A percentile compares a stretch with the other conserved stretches of the same genome.
Evolutionary conservation across 2,113 vertebrate genomes (phyloP).

Genomic region (Odocoileus virginianus): DNA sequence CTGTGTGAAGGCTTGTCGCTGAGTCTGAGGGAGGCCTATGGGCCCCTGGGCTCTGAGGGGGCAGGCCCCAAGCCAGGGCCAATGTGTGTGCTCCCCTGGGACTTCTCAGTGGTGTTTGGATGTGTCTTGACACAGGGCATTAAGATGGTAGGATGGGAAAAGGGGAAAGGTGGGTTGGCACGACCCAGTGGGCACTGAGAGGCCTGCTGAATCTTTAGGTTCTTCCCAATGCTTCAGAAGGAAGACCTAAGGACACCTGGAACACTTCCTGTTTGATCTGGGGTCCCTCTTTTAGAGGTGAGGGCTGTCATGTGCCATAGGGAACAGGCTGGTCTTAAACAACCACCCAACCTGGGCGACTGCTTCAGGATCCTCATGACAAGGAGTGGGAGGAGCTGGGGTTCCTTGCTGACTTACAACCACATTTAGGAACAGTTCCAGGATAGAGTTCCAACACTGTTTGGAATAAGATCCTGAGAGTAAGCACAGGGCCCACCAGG

Average conservation of each 20-base stretch:
- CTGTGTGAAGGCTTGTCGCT: neutral
- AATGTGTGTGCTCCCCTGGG: neutral
- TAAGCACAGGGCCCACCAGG: neutral
- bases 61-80: neutral
- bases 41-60: neutral
- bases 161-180: neutral
- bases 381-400: neutral
- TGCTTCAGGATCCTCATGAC: neutral
- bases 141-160: neutral
- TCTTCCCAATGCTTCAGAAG: slow-evolving; percentile 5
- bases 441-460: neutral
- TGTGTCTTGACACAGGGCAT: slow-evolving; percentile 46
- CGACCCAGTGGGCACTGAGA: neutral
- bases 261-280: rapidly evolving
- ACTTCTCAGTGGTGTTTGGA: neutral
- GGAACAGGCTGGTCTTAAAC: neutral
- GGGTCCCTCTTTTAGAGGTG: neutral
- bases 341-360: too few species aligned
- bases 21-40: slow-evolving; percentile 10
- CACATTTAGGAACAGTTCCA: neutral
- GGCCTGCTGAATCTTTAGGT: neutral
- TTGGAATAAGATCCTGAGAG: neutral
- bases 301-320: neutral
- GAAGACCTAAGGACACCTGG: neutral
- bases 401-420: neutral